phyloP scores from a whole-genome alignment of 1,140 invertebrate species.

The Drosophila auraria region DNA sequence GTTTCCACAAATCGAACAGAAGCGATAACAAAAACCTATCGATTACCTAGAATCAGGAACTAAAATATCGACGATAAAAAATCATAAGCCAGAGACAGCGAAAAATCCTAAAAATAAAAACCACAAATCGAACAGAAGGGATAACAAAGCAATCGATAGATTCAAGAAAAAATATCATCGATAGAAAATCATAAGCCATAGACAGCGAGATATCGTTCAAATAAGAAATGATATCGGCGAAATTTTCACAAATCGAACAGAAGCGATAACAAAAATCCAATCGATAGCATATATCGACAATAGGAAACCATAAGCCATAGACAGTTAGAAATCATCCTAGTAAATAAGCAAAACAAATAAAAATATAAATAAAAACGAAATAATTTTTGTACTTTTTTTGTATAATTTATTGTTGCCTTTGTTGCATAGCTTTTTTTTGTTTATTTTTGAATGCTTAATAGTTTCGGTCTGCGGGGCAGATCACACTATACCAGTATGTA shows the following conservation, averaged over 20 bases:
- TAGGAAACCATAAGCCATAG: background rate
- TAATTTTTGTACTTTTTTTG: constrained; percentile 23
- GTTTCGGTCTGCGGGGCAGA: constrained; percentile 33
- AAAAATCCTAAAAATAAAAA: no score
- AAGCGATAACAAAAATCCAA: background rate
- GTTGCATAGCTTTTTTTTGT: constrained; percentile 40
- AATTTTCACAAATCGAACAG: no score
- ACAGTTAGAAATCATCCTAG: background rate
- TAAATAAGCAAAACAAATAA: constrained; percentile 13
- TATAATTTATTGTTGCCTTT: constrained; percentile 55
- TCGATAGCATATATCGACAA: background rate
- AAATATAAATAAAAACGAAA: constrained; percentile 23
- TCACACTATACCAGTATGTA: constrained; percentile 32
- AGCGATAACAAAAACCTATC: background rate
- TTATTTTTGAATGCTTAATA: constrained; percentile 54
- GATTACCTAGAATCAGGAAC: no score
- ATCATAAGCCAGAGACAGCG: background rate
- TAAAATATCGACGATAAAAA: background rate
- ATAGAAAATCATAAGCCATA: background rate
- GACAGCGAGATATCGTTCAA: no score
- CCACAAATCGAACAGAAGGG: no score
- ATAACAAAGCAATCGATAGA: no score
- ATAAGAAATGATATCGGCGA: no score
- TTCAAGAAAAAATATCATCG: no score
- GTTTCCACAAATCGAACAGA: background rate